A percentile compares a stretch with the other conserved stretches of the same genome.
Evolutionary conservation across 2,113 vertebrate genomes (phyloP).

Genomic region (Mixornis gularis): DNA sequence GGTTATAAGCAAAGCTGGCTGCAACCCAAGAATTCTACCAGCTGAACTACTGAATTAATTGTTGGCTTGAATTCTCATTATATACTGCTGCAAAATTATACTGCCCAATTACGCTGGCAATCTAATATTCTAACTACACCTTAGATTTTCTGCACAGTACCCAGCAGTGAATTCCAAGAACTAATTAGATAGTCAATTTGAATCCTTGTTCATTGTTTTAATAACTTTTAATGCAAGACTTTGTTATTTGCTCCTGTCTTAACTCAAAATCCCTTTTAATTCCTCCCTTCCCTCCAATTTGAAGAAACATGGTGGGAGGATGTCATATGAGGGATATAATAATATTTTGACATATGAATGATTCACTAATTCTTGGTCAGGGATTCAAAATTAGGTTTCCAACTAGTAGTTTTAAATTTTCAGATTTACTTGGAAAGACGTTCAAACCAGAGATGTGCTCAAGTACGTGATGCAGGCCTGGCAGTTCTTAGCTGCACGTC

Average conservation of each 20-base stretch:
- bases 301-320: not conserved
- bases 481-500: not conserved
- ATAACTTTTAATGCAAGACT: not conserved
- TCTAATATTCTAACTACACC: constrained; percentile 47
- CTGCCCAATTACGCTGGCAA: constrained; percentile 25
- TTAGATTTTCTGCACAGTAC: not conserved
- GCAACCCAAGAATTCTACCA: not conserved
- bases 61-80: constrained; percentile 23
- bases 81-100: constrained; percentile 24
- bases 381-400: not conserved
- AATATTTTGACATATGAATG: not conserved
- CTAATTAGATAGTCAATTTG: not conserved
- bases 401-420: not conserved
- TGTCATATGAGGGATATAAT: not conserved
- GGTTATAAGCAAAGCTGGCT: not conserved
- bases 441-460: not conserved
- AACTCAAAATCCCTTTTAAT: not conserved
- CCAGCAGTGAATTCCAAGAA: constrained; percentile 13
- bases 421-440: not conserved
- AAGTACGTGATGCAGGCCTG: not conserved
- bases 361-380: not conserved
- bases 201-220: not conserved
- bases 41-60: constrained; percentile 22
- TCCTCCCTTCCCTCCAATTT: not conserved
- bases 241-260: not conserved